Percentiles rank a stretch among this genome's conserved stretches.
Evolutionary conservation across 1,140 invertebrate genomes (phyloP).

Genomic region (Anastatus disparis): DNA sequence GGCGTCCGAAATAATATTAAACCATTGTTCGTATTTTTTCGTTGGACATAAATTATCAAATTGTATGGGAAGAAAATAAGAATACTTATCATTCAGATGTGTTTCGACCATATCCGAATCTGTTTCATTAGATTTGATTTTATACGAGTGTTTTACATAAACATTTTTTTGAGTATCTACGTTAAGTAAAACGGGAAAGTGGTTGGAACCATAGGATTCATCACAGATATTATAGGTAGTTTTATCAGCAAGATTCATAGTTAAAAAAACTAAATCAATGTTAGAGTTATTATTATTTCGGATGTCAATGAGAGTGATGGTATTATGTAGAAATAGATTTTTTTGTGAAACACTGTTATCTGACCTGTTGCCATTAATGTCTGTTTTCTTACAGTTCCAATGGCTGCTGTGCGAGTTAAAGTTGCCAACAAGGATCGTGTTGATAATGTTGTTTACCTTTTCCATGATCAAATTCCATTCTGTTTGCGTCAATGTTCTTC

Average conservation of each 20-base stretch:
- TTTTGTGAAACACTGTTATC: background rate
- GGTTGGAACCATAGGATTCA: conserved; percentile 51
- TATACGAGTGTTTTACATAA: no score
- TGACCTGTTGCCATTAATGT: background rate
- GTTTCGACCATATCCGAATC: no score
- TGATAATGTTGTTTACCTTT: background rate
- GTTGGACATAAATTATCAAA: no score
- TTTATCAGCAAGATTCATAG: conserved; percentile 42
- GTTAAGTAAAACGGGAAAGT: conserved; percentile 54
- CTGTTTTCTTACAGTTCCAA: background rate
- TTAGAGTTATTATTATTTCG: no score
- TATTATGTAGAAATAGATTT: conserved; percentile 4
- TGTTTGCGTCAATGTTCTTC: background rate
- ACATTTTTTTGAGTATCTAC: no score
- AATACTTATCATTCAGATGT: no score
- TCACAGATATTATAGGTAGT: conserved; percentile 48
- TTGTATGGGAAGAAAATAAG: no score
- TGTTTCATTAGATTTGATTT: no score
- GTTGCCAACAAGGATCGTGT: background rate
- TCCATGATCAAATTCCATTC: background rate
- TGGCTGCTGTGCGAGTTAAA: no score
- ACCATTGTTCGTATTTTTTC: no score
- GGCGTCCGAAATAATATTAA: no score
- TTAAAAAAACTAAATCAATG: conserved; percentile 37
- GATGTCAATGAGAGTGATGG: background rate